A percentile compares a stretch with the other conserved stretches of the same genome.
Evolutionary conservation across 2,113 vertebrate genomes (phyloP).

Genomic region (Gila orcuttii): DNA sequence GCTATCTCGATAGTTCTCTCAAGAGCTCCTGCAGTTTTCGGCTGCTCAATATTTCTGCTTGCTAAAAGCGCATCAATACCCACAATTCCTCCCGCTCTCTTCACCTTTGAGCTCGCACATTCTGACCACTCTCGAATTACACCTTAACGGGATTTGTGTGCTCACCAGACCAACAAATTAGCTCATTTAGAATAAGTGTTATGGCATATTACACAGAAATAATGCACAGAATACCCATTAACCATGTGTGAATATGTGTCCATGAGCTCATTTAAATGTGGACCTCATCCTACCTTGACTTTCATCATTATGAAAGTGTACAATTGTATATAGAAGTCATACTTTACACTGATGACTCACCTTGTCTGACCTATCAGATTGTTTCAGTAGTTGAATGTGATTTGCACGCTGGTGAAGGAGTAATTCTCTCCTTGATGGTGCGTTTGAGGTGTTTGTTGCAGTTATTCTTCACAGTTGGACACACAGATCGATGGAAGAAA

Average conservation of each 20-base stretch:
- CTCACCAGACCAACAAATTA: constrained; percentile 58
- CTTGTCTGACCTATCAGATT: constrained; percentile 8
- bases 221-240: constrained; percentile 25
- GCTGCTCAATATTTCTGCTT: constrained; percentile 37
- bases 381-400: constrained; percentile 33
- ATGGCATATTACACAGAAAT: constrained; percentile 40
- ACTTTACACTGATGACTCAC: not conserved
- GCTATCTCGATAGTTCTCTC: constrained; percentile 49
- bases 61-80: constrained; percentile 45
- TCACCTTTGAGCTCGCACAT: constrained; percentile 1
- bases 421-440: constrained; percentile 3
- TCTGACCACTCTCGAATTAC: constrained; percentile 32
- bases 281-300: not conserved
- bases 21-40: constrained; percentile 16
- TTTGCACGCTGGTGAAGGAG: not conserved
- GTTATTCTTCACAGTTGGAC: constrained; percentile 42
- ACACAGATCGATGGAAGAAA: constrained; percentile 40
- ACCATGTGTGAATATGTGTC: constrained; percentile 36
- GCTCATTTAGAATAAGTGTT: constrained; percentile 48
- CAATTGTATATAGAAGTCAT: not conserved
- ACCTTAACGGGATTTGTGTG: constrained; percentile 36
- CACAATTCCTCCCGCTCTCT: constrained; percentile 31
- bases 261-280: constrained; percentile 5
- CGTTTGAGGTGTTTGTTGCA: constrained; percentile 9
- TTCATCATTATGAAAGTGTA: not conserved